A percentile compares a stretch with the other conserved stretches of the same genome.
phyloP scores from a whole-genome alignment of 2,888 invertebrate species.

The Linnaemya tessellans region DNA sequence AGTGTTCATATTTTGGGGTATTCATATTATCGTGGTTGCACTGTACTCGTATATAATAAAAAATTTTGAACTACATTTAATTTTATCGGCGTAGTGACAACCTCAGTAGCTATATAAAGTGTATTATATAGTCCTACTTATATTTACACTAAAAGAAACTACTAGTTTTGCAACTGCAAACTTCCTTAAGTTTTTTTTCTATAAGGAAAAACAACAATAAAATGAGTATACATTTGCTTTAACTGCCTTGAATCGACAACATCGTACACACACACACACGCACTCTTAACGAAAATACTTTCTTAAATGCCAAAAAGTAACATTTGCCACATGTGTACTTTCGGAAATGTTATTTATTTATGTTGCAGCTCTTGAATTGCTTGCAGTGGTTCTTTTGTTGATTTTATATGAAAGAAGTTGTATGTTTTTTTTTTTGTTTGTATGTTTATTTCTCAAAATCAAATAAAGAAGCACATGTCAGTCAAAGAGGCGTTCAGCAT shows the following conservation, averaged over 20 bases:
- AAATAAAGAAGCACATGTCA: conserved; percentile 42
- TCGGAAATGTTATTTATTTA: conserved; percentile 26
- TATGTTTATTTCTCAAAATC: conserved; percentile 4
- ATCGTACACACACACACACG: too few relatives aligned
- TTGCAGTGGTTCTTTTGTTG: conserved; percentile 18
- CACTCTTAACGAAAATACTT: conserved; percentile 29
- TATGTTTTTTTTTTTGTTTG: not conserved
- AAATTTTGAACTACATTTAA: not conserved
- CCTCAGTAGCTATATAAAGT: not conserved
- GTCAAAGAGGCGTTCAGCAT: conserved; percentile 65
- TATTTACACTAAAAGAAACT: not conserved
- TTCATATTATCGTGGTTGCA: too few relatives aligned
- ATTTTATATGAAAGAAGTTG: conserved; percentile 29
- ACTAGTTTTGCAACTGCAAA: conserved; percentile 8
- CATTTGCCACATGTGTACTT: conserved; percentile 57
- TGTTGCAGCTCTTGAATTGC: conserved; percentile 33
- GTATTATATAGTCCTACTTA: not conserved
- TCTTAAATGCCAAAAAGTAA: conserved; percentile 60
- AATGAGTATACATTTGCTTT: conserved; percentile 35
- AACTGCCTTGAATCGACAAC: conserved; percentile 42
- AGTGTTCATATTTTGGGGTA: too few relatives aligned
- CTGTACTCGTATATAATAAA: not conserved
- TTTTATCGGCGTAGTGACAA: not conserved
- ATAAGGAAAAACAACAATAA: conserved; percentile 5
- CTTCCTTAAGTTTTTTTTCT: conserved; percentile 1